phyloP scores from a whole-genome alignment of 2,797 vertebrate genomes.

The Cygnus olor region DNA sequence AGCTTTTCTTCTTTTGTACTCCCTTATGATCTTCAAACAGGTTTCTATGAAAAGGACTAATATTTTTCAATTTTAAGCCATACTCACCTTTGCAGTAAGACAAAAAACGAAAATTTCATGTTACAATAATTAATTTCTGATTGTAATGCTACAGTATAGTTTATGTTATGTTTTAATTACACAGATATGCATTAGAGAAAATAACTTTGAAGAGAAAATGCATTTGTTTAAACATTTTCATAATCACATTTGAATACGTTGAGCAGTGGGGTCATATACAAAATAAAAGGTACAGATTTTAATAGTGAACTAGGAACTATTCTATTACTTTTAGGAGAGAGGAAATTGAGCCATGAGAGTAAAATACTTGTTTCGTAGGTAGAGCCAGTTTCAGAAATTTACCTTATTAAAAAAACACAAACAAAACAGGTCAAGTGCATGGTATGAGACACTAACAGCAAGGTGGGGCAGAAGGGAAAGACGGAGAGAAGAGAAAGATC shows the following conservation, averaged over 20 bases:
- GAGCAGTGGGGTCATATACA: slow-evolving; percentile 24
- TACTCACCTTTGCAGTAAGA: slow-evolving; percentile 58
- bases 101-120: slow-evolving; percentile 52
- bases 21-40: slow-evolving; percentile 75
- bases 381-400: neutral
- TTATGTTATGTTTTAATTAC: slow-evolving; percentile 45
- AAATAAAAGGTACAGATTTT: slow-evolving; percentile 6
- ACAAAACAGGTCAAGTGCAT: neutral
- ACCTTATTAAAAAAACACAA: neutral
- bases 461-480: neutral
- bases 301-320: neutral
- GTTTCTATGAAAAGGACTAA: slow-evolving; percentile 56
- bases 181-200: slow-evolving; percentile 56
- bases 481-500: neutral
- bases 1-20: slow-evolving; percentile 69
- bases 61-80: slow-evolving; percentile 64
- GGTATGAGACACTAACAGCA: neutral
- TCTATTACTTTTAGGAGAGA: neutral
- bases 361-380: neutral
- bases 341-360: neutral
- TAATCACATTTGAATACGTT: slow-evolving; percentile 61
- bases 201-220: slow-evolving; percentile 69
- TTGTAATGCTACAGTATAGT: slow-evolving; percentile 48
- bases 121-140: slow-evolving; percentile 74
- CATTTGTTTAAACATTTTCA: slow-evolving; percentile 64